Evolutionary conservation across 2,888 invertebrate genomes (phyloP), one percentile per base, ranked within the genome.

Genomic region (Mythimna ferrago): DNA sequence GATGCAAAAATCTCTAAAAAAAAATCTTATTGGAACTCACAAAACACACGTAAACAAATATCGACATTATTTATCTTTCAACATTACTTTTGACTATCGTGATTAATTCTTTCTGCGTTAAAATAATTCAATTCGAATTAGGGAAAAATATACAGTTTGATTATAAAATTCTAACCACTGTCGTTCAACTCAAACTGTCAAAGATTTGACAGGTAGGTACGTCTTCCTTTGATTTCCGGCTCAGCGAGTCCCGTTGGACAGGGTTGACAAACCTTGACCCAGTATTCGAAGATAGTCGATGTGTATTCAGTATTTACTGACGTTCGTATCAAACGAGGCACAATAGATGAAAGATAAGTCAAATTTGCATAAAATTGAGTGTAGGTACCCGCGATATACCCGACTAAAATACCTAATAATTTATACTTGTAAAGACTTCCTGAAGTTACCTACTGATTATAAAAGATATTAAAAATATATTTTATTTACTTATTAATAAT

Each of bases 251-350:
- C 86, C 89, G 88, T 90, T 90, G 86, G 74, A 85, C 89, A 89
- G 89, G 88, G 82, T 72, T 74, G 74, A 78, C 84, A 86, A 89
- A 81, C 92, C 92, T 93, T 93, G 93, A 92, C 92, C 92, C 84
- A 90, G 88, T 89, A 87, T 88, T 88, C 85, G 84, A 80, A 86
- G 87, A 81, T 82, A 88, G 87, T 89, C 87, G 81, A 87, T 88
- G 84, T 87, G 87, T 89, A 89, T 89, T 88, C 82, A 87, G 84
- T 88, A 83, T 87, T 87, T 86, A 71, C 75, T 71, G 62, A 68
- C 76, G 73, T 83, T 84, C 79, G 75, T 63, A 78, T 70, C 60
- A 74, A 70, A 65, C 73, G 64, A 60, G 53, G 44, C 66, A 66
- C 48, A 63, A 67, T 56, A 67, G 56, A 67, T 79, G 35, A 21